Evolutionary conservation across 2,113 vertebrate species (phyloP), one percentile per base, ranked within the genome.

Genomic region (Prochilodus magdalenae): DNA sequence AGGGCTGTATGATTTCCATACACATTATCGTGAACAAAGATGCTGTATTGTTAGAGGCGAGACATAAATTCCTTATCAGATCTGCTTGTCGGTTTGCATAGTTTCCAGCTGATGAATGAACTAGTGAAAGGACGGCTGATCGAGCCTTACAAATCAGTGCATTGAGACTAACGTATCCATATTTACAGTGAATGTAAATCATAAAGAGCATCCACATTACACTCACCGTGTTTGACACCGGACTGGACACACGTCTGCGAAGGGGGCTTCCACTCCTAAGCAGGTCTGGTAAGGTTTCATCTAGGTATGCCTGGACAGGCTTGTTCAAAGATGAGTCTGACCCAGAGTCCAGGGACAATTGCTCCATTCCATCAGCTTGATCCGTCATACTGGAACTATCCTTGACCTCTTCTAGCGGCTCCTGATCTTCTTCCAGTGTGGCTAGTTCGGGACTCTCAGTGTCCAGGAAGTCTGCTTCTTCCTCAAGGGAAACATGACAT

Each of bases 251-350:
- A 26, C 94, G 88, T 74, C 94, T 87, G 65, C 86, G 16, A 0
- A 94, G 90, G 0, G 90, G 86, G 57, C 89, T 88, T 36, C 92
- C 91, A 5, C 84, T 89, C 51, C 88, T 90, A 27, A 94, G 86
- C 82, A 94, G 89, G 84, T 94, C 94, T 5, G 94, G 94, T 75
- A 94, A 74, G 6, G 83, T 88, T 59, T 87, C 73, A 5, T 93
- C 89, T 0, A 85, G 1, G 73, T 82, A 92, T 5, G 77, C 16
- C 3, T 47, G 73, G 13, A 27, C 22, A 13, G 83, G 53, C 6
- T 83, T 86, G 26, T 36, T 82, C 62, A 84, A 76, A 10, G 83
- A 6, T 22, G 84, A 2, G 71, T 63, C 76, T 4, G 51, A 18
- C n/a, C 53, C 75, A 13, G 73, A 67, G 4, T 76, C 86, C 4